Conservation (phyloP, 2,113 vertebrate genomes). For the Alexandromys fortis region DNA sequence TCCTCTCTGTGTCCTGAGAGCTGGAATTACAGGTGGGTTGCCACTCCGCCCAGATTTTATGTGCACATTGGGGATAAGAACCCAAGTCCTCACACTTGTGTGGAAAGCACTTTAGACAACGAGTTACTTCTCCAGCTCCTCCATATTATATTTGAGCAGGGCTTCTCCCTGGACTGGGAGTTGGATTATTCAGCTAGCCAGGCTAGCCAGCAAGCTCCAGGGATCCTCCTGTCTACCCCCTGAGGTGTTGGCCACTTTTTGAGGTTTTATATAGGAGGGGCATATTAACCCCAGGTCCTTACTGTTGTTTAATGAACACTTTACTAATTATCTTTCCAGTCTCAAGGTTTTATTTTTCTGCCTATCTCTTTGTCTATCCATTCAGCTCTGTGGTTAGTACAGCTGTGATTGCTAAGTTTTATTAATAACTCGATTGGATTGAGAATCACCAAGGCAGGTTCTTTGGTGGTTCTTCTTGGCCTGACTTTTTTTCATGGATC, state of each 20-base stretch:
- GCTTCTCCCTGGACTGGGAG: neutral
- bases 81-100: neutral
- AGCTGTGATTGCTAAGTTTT: neutral
- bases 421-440: neutral
- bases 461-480: neutral
- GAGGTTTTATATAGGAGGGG: neutral
- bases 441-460: neutral
- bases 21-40: neutral
- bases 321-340: neutral
- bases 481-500: neutral
- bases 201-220: neutral
- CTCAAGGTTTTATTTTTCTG: neutral
- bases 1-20: neutral
- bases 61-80: neutral
- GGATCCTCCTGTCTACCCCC: neutral
- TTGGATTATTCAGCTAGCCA: neutral
- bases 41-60: neutral
- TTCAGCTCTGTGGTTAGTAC: neutral
- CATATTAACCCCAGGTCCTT: neutral
- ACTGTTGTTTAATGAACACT: neutral
- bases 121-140: neutral
- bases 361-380: neutral
- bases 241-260: neutral
- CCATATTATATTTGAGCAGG: neutral
- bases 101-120: neutral